These are phyloP conservation scores for Otus sunia DNA, from an alignment of 2,113 vertebrate species.

Conservation along the genomic window DNA sequence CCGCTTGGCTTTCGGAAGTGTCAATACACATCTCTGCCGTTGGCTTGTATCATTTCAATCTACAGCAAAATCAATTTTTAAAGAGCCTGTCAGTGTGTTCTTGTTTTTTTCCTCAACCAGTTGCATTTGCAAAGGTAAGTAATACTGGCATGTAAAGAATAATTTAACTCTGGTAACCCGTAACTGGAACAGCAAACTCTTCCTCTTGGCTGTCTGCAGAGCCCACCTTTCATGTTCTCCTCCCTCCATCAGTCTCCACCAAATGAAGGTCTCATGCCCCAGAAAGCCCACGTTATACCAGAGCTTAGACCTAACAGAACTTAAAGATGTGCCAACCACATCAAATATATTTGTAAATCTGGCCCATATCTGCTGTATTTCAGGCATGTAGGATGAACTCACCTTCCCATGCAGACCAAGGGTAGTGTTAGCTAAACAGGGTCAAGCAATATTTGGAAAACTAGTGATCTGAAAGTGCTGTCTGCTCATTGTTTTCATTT, in stretches of 20 bases:
- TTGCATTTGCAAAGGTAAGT: neutral
- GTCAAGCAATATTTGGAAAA: neutral
- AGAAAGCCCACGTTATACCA: neutral
- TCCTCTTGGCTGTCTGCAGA: neutral
- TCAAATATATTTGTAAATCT: neutral
- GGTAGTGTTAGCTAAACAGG: neutral
- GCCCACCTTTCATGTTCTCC: neutral
- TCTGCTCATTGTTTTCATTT: neutral
- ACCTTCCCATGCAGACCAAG: neutral
- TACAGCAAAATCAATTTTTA: neutral
- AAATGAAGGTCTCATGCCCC: neutral
- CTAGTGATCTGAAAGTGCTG: neutral
- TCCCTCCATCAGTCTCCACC: neutral
- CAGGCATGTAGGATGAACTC: neutral
- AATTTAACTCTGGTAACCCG: too few species aligned
- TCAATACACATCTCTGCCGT: accelerated
- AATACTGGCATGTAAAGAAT: neutral
- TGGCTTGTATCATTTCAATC: neutral
- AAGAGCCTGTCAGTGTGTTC: neutral
- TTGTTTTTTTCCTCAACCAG: accelerated
- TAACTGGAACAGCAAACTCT: neutral
- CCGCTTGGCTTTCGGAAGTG: neutral
- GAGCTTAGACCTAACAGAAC: neutral
- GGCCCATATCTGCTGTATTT: too few species aligned
- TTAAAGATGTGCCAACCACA: neutral